A percentile compares a stretch with the other conserved stretches of the same genome.
Evolutionary conservation across 2,888 invertebrate species (phyloP).

Genomic region (Lordiphosa andalusiaca): DNA sequence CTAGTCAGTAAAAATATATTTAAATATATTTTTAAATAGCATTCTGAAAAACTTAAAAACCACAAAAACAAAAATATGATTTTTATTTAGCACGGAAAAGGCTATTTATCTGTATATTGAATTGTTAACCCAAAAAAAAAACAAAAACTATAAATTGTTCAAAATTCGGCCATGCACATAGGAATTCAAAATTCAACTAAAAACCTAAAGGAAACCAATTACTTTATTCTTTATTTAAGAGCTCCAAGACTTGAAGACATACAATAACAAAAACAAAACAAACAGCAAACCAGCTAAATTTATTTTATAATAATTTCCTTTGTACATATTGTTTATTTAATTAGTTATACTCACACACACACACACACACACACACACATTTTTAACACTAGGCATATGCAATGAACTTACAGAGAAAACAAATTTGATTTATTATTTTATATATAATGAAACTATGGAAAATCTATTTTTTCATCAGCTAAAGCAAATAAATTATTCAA

Average conservation of each 20-base stretch:
- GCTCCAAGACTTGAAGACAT: conserved; percentile 70
- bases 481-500: conserved; percentile 70
- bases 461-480: conserved; percentile 65
- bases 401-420: conserved; percentile 57
- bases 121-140: conserved; percentile 31
- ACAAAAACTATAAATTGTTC: conserved; percentile 19
- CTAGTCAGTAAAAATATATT: conserved; percentile 67
- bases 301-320: conserved; percentile 35
- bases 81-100: conserved; percentile 49
- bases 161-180: conserved; percentile 63
- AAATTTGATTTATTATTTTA: conserved; percentile 61
- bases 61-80: background rate
- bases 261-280: conserved; percentile 23
- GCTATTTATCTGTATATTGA: conserved; percentile 55
- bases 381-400: conserved; percentile 45
- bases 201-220: conserved; percentile 8
- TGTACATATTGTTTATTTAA: conserved; percentile 72
- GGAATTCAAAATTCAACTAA: conserved; percentile 65
- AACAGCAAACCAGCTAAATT: conserved; percentile 23
- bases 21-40: conserved; percentile 12
- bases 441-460: conserved; percentile 52
- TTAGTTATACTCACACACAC: conserved; percentile 43
- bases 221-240: conserved; percentile 50
- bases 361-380: conserved; percentile 35
- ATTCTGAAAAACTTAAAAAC: conserved; percentile 12